Evolutionary conservation across 2,113 vertebrate genomes (phyloP).

Genomic region (Engraulis encrasicolus): DNA sequence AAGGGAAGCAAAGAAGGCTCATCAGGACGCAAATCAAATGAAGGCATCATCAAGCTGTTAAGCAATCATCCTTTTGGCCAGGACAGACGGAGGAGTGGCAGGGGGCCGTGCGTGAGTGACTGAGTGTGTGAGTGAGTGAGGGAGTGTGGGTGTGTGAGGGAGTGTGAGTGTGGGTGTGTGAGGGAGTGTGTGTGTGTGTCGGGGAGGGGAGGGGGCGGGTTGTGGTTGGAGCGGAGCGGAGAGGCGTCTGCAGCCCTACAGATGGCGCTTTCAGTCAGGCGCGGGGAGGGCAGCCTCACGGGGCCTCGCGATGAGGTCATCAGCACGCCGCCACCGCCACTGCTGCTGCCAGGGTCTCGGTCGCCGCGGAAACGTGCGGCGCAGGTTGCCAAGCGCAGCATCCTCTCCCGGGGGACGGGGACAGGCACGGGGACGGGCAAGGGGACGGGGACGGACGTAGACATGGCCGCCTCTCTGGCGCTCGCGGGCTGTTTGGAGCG

Average conservation of each 20-base stretch:
- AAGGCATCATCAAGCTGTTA: conserved; percentile 52
- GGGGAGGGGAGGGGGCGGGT: background rate
- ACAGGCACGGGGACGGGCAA: conserved; percentile 34
- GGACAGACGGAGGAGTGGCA: conserved; percentile 41
- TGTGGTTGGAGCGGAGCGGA: background rate
- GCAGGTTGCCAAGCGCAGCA: conserved; percentile 47
- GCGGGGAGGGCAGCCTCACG: background rate
- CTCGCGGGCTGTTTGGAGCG: conserved; percentile 43
- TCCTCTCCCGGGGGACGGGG: conserved; percentile 48
- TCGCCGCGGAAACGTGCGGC: conserved; percentile 33
- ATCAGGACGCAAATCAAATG: conserved; percentile 46
- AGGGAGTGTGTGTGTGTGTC: background rate
- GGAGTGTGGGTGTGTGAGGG: conserved; percentile 26
- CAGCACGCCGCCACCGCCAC: background rate
- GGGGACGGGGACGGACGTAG: conserved; percentile 38
- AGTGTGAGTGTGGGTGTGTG: background rate
- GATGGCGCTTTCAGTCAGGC: conserved; percentile 16
- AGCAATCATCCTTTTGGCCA: conserved; percentile 59
- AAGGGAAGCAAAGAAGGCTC: background rate
- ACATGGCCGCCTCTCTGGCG: too few species aligned
- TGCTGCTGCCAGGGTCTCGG: too few species aligned
- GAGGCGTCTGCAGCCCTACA: conserved; percentile 8
- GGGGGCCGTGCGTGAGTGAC: too few species aligned
- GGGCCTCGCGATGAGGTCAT: conserved; percentile 52
- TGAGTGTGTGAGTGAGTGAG: too few species aligned